A percentile compares a stretch with the other conserved stretches of the same genome.
Conservation (phyloP, 2,888 invertebrate species). For the Limnephilus marmoratus region DNA sequence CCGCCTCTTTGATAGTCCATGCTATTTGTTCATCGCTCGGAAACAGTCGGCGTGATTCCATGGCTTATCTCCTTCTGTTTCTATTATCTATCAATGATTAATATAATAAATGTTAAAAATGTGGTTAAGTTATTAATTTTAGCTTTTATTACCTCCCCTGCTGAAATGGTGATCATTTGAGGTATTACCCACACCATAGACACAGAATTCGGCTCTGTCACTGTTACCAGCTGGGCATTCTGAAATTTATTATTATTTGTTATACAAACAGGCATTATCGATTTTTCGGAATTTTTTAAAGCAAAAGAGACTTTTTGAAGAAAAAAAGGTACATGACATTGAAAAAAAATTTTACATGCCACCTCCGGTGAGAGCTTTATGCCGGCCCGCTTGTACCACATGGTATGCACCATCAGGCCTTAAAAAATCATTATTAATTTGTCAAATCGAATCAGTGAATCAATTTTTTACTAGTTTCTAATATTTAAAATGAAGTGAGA, state of each 20-base stretch:
- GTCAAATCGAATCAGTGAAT: too few relatives aligned
- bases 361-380: too few relatives aligned
- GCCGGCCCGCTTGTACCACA: too few relatives aligned
- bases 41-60: too few relatives aligned
- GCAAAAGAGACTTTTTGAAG: not conserved
- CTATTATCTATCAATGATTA: too few relatives aligned
- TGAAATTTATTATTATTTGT: conserved; percentile 67
- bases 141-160: conserved; percentile 81
- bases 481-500: too few relatives aligned
- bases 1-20: too few relatives aligned
- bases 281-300: not conserved
- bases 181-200: conserved; percentile 88
- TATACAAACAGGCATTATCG: not conserved
- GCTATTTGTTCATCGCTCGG: too few relatives aligned
- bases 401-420: too few relatives aligned
- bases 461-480: too few relatives aligned
- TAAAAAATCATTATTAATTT: too few relatives aligned
- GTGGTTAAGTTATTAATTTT: not conserved
- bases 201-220: conserved; percentile 82
- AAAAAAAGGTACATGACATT: not conserved
- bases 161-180: conserved; percentile 89
- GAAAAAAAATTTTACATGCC: not conserved
- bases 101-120: not conserved
- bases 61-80: too few relatives aligned
- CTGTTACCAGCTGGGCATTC: conserved; percentile 70